Evolutionary conservation across 2,113 vertebrate species (phyloP), one percentile per base, ranked within the genome.

Genomic region (Sebastes fasciatus): DNA sequence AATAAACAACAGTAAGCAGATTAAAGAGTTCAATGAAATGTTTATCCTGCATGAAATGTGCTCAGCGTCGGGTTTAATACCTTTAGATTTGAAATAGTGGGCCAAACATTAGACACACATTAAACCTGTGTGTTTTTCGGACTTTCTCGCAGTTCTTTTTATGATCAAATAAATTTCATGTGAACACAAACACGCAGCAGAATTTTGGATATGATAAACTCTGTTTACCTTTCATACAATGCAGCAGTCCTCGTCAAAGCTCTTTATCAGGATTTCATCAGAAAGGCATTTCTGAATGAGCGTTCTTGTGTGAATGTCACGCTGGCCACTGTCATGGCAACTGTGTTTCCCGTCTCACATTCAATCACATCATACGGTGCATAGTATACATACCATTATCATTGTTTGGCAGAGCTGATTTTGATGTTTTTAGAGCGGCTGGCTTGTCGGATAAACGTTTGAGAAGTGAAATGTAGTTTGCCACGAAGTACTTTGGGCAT

Each of bases 21-120:
- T 71, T 43, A 40, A n/a, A 62, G 70, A 65, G 40, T 60, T 74
- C 61, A 66, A 0, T 14, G 46, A 83, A 77, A 88, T 46, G 75
- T 84, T 84, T 12, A 58, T 68, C 74, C 70, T 77, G 78, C n/a
- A 14, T 73, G 54, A 80, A 87, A 82, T 88, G 85, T 71, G 23
- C 43, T 71, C 21, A 26, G 13, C 42, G 78, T 74, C 74, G 40
- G 11, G 11, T 46, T 77, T 14, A 75, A 75, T 60, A 46, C n/a
- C 12, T 74, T 54, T 7, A 16, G 4, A 49, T 67, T 23, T 46
- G 43, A 86, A 79, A 74, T 58, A 43, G 5, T 17, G 19, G 54
- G 62, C 45, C 26, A 6, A 34, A 57, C 9, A 19, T 45, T n/a
- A 48, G 57, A 71, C 67, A 43, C 65, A 54, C 74, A 12, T 45